Evolutionary conservation across 2,113 vertebrate genomes (phyloP).

Genomic region (Syngnathoides biaculeatus): DNA sequence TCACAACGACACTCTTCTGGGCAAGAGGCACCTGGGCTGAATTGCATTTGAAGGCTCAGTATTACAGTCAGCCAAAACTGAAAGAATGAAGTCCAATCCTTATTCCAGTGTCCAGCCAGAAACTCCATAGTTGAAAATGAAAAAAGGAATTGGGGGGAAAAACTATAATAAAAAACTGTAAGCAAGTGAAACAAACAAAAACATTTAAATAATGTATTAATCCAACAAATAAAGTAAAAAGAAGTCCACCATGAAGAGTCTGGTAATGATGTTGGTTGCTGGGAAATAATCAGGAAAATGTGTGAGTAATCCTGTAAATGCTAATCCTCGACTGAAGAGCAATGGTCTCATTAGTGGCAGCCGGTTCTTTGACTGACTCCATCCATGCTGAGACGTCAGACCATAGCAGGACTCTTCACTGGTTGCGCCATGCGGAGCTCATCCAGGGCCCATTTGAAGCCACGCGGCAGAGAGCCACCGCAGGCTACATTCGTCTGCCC

Average conservation of each 20-base stretch:
- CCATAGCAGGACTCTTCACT: constrained; percentile 71
- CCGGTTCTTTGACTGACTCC: constrained; percentile 72
- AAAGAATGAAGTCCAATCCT: constrained; percentile 81
- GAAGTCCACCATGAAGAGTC: constrained; percentile 64
- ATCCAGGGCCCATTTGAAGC: constrained; percentile 65
- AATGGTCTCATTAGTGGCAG: constrained; percentile 70
- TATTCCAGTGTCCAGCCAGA: constrained; percentile 81
- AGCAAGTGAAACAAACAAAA: constrained; percentile 55
- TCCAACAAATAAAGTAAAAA: constrained; percentile 53
- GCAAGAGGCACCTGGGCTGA: constrained; percentile 79
- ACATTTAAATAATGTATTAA: constrained; percentile 56
- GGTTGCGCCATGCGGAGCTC: constrained; percentile 56
- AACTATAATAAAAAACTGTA: constrained; percentile 46
- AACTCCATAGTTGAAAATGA: constrained; percentile 85
- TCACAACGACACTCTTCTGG: constrained; percentile 94
- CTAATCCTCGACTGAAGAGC: constrained; percentile 65
- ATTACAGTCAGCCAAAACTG: constrained; percentile 86
- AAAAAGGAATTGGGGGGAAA: constrained; percentile 43
- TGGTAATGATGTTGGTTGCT: constrained; percentile 56
- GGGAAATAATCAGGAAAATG: constrained; percentile 44
- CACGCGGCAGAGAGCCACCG: constrained; percentile 49
- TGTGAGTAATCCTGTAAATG: constrained; percentile 73
- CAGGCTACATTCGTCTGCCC: constrained; percentile 57
- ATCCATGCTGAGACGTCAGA: constrained; percentile 77
- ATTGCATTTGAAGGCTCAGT: constrained; percentile 86